Evolutionary conservation across 2,113 vertebrate genomes (phyloP).

Genomic region (Tetrao urogallus): DNA sequence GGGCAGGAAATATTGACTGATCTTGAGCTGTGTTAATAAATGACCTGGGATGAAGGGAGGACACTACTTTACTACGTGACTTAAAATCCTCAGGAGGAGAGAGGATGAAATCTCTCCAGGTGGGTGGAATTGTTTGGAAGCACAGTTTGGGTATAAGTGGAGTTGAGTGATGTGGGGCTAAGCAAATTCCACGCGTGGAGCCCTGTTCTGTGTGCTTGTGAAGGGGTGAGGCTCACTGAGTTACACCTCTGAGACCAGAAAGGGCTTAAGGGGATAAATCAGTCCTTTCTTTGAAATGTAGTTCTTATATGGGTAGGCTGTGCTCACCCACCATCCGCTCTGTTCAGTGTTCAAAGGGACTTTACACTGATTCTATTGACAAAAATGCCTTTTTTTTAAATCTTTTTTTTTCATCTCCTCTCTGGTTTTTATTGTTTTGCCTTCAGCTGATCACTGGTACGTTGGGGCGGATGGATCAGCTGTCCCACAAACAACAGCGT

Average conservation of each 20-base stretch:
- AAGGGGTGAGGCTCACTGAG: too few species aligned
- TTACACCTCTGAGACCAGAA: not conserved
- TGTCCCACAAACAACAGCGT: not conserved
- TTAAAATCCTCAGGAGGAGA: not conserved
- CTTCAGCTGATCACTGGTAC: not conserved
- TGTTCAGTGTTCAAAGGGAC: not conserved
- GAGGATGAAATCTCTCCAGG: not conserved
- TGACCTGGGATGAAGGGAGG: not conserved
- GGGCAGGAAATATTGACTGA: not conserved
- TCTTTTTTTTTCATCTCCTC: too few species aligned
- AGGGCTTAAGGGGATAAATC: not conserved
- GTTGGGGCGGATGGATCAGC: rapidly evolving
- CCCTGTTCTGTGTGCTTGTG: rapidly evolving
- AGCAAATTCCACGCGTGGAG: rapidly evolving
- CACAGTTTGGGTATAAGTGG: rapidly evolving
- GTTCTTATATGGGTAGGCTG: rapidly evolving
- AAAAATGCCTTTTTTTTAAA: not conserved
- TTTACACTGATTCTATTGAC: not conserved
- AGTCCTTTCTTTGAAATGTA: too few species aligned
- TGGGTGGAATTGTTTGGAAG: not conserved
- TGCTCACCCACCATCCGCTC: rapidly evolving
- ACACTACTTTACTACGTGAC: not conserved
- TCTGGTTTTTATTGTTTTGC: not conserved
- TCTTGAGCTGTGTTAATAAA: conserved; percentile 56
- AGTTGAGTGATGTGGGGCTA: rapidly evolving